Evolutionary conservation across 2,113 vertebrate species (phyloP).

Genomic region (Formicarius rufipectus): DNA sequence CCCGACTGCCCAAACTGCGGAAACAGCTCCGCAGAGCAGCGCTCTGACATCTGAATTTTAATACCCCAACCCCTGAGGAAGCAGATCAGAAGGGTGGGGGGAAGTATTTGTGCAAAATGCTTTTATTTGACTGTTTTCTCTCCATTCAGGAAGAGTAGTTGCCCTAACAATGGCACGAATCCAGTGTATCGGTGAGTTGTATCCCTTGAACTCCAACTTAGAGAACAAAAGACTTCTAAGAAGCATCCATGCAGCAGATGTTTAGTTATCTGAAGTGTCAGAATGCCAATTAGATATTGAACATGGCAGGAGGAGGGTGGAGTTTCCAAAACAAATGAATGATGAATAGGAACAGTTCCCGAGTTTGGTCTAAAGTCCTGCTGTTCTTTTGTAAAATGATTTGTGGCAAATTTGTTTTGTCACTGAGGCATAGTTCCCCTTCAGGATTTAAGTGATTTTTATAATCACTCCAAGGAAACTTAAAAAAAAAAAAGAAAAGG

Average conservation of each 20-base stretch:
- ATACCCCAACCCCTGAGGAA: conserved; percentile 23
- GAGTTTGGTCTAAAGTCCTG: conserved; percentile 83
- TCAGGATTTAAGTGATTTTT: conserved; percentile 76
- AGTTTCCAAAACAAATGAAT: conserved; percentile 78
- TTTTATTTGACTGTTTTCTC: conserved; percentile 44
- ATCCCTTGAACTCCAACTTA: conserved; percentile 74
- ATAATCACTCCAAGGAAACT: conserved; percentile 67
- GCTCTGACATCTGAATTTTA: conserved; percentile 58
- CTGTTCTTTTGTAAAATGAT: conserved; percentile 98
- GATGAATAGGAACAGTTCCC: conserved; percentile 87
- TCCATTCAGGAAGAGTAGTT: conserved; percentile 33
- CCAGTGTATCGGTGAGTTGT: conserved; percentile 59
- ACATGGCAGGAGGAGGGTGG: conserved; percentile 83
- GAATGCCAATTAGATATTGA: conserved; percentile 88
- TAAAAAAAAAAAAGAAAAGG: not conserved
- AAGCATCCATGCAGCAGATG: conserved; percentile 89
- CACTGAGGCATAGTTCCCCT: conserved; percentile 86
- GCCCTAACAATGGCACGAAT: conserved; percentile 67
- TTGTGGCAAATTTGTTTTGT: conserved; percentile 99
- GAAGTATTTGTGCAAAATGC: conserved; percentile 47
- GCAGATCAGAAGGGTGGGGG: conserved; percentile 4
- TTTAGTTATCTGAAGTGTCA: conserved; percentile 90
- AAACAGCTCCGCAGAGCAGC: not conserved
- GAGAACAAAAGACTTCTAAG: conserved; percentile 78
- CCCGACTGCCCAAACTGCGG: not conserved